Evolutionary conservation across 2,797 vertebrate species (phyloP).

Genomic region (Tauraco hartlaubi): DNA sequence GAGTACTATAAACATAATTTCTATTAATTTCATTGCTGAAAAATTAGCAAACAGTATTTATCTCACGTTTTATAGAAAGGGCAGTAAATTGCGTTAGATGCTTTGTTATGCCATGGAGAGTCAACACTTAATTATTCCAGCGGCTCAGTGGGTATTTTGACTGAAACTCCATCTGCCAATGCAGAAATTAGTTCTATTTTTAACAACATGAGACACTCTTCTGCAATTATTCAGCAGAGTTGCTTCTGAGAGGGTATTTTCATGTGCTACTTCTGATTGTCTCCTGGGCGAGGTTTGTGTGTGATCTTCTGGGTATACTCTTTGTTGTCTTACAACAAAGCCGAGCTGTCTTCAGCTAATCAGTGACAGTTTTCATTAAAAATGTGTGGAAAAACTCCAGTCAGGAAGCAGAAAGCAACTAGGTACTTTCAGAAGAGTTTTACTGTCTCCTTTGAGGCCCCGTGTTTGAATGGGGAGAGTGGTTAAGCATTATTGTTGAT

Average conservation of each 20-base stretch:
- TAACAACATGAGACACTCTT: neutral
- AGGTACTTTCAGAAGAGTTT: neutral
- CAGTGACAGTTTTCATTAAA: neutral
- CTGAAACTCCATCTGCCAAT: slow-evolving; percentile 26
- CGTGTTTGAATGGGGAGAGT: neutral
- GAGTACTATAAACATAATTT: neutral
- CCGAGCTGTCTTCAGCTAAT: neutral
- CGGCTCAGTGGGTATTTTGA: slow-evolving; percentile 33
- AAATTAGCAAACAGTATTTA: neutral
- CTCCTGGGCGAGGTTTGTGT: neutral
- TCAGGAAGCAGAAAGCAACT: neutral
- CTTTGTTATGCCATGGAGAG: neutral
- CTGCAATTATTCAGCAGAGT: neutral
- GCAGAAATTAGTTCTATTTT: slow-evolving; percentile 41
- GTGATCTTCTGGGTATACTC: neutral
- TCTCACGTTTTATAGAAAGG: neutral
- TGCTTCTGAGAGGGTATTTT: neutral
- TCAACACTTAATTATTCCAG: slow-evolving; percentile 29
- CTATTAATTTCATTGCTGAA: neutral
- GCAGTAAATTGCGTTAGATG: neutral
- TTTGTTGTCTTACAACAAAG: neutral
- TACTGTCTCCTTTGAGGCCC: neutral
- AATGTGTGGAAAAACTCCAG: neutral
- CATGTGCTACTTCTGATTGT: neutral
- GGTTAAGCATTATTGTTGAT: neutral